Conservation (phyloP, 2,113 vertebrate species). For the Pycnonotus jocosus region DNA sequence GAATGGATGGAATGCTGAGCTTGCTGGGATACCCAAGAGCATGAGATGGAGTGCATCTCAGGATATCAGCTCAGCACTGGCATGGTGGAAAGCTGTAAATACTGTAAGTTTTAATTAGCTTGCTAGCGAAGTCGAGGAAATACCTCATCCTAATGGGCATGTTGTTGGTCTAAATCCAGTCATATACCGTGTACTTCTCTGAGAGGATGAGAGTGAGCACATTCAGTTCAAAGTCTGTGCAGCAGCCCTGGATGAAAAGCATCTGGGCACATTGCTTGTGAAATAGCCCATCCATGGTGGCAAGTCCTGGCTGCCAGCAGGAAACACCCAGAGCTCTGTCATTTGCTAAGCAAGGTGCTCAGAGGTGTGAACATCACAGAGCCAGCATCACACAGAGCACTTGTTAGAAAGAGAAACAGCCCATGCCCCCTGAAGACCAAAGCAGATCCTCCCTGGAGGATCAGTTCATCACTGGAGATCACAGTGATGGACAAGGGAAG, state of each 20-base stretch:
- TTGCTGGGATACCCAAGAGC: not conserved
- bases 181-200: fast-evolving
- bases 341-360: not conserved
- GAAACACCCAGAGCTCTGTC: not conserved
- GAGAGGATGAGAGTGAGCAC: not conserved
- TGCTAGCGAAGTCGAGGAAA: not conserved
- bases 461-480: not conserved
- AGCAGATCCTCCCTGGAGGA: not conserved
- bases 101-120: not conserved
- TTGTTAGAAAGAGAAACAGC: not conserved
- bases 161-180: not conserved
- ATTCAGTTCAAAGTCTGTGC: not conserved
- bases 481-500: not conserved
- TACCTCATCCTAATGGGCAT: not conserved
- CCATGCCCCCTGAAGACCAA: not conserved
- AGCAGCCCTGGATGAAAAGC: not conserved
- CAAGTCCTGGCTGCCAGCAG: not conserved
- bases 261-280: not conserved
- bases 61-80: not conserved
- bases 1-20: not conserved
- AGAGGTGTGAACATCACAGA: not conserved
- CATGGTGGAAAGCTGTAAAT: not conserved
- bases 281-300: not conserved
- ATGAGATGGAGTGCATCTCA: not conserved
- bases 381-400: not conserved